Base-by-base conservation (phyloP, 2,797 vertebrate species). In the Gallinago nigripennis region DNA sequence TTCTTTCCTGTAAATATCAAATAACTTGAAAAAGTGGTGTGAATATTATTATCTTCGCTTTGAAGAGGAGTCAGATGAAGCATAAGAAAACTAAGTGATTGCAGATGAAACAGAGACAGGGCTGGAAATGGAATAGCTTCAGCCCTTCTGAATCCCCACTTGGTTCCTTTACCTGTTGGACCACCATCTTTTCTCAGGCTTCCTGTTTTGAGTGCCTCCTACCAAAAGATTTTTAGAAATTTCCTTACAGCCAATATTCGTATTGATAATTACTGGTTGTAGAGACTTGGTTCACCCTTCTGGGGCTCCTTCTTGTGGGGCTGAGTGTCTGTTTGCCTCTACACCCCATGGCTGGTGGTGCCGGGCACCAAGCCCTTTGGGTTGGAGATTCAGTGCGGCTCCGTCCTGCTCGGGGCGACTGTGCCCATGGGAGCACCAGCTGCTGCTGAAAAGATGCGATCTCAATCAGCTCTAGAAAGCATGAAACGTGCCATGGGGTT, bases 351-450 rank as follows among this genome's bases (percentile, higher is more conserved):
- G 64, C 13, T 58, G 72, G 28, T 68, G 65, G 64, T 71, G 61
- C 58, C 27, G 46, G 15, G 18, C 31, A 9, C 57, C 58, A 46
- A 20, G 70, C 2, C 1, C 56, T 94, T 63, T 18, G 23, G 92
- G 79, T 51, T 92, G 76, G 87, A 86, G 83, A 83, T 93, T 57
- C 83, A 82, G 65, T 15, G 3, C 51, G 56, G 66, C 89, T 83
- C 58, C 65, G 8, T 77, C 87, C 90, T 76, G 51, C 93, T 77
- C 63, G 51, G 77, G 31, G 53, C 77, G 54, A 68, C 54, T 61
- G 77, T 95, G 90, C 93, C 94, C 93, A 41, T 9, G 69, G 88
- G 94, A 87, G 77, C 71, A 78, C 95, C 95, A 97, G 91, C 90
- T 97, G 94, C 90, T 70, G 61, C 73, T 70, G 45, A 30, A 85